Conservation (phyloP, 2,113 vertebrate genomes). For the Paradisaea rubra region DNA sequence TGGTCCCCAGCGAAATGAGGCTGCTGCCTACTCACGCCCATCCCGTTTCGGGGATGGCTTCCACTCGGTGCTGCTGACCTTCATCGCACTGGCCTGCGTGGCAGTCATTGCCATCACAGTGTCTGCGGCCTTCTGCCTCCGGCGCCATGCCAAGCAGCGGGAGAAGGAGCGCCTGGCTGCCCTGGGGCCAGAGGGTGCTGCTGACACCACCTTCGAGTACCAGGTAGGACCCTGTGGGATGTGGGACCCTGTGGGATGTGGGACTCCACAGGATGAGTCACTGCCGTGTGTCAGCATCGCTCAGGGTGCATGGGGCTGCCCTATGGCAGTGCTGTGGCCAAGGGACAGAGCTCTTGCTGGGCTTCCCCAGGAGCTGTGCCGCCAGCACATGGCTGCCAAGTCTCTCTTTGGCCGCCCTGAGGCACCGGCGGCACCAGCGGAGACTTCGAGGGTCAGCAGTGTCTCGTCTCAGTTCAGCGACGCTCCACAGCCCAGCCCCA, state of each 20-base stretch:
- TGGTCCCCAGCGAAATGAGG: constrained; percentile 74
- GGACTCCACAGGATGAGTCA: accelerated
- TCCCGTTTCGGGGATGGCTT: constrained; percentile 74
- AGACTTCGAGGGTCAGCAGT: constrained; percentile 92
- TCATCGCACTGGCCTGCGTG: constrained; percentile 86
- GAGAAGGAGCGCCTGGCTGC: constrained; percentile 86
- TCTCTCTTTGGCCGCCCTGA: constrained; percentile 83
- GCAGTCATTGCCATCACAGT: constrained; percentile 82
- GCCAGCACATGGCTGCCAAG: constrained; percentile 96
- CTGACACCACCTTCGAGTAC: constrained; percentile 91
- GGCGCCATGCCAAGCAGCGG: constrained; percentile 82
- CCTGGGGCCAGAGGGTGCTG: constrained; percentile 90
- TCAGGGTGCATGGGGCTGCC: accelerated
- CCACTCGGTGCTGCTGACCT: constrained; percentile 83
- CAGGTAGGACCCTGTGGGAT: constrained; percentile 71
- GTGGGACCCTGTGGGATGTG: accelerated
- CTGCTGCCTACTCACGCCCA: constrained; percentile 72
- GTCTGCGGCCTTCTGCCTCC: constrained; percentile 78
- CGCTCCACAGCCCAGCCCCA: constrained; percentile 90
- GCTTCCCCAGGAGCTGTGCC: constrained; percentile 85
- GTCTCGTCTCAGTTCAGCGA: constrained; percentile 98
- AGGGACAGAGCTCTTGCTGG: not conserved
- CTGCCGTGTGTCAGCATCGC: accelerated
- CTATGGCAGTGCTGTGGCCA: accelerated
- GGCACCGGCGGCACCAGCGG: constrained; percentile 33